phyloP scores from a whole-genome alignment of 2,113 vertebrate species.

The Eonycteris spelaea region DNA sequence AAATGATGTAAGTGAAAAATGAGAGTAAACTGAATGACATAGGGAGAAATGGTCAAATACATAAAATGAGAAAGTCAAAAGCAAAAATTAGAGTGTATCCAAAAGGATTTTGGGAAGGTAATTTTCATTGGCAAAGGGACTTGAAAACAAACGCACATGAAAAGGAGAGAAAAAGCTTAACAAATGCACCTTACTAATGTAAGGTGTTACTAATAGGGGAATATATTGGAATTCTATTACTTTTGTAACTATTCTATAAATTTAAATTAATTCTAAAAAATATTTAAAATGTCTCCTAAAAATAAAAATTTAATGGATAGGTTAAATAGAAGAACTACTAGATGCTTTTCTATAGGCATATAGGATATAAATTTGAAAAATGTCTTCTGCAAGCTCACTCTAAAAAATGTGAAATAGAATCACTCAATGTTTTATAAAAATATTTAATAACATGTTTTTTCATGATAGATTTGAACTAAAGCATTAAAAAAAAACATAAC shows the following conservation, averaged over 20 bases:
- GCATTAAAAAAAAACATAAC: neutral
- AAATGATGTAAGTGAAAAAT: neutral
- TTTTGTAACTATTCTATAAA: neutral
- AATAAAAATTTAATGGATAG: neutral
- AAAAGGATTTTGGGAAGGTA: neutral
- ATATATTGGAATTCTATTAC: neutral
- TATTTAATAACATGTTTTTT: neutral
- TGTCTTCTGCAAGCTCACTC: neutral
- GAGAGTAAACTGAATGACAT: neutral
- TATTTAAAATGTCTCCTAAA: neutral
- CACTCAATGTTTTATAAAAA: neutral
- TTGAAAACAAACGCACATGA: neutral
- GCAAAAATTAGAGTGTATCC: neutral
- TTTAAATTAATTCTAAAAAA: neutral
- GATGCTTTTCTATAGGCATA: neutral
- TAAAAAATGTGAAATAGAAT: neutral
- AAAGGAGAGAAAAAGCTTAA: neutral
- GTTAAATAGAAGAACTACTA: neutral
- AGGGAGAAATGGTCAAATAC: neutral
- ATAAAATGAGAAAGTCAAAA: neutral
- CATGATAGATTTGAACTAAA: neutral
- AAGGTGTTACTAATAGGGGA: neutral
- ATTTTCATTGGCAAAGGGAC: neutral
- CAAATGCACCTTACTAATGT: neutral
- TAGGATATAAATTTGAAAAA: neutral